Evolutionary conservation across 2,113 vertebrate species (phyloP), one percentile per base, ranked within the genome.

Genomic region (Ptilorrhoa leucosticta): DNA sequence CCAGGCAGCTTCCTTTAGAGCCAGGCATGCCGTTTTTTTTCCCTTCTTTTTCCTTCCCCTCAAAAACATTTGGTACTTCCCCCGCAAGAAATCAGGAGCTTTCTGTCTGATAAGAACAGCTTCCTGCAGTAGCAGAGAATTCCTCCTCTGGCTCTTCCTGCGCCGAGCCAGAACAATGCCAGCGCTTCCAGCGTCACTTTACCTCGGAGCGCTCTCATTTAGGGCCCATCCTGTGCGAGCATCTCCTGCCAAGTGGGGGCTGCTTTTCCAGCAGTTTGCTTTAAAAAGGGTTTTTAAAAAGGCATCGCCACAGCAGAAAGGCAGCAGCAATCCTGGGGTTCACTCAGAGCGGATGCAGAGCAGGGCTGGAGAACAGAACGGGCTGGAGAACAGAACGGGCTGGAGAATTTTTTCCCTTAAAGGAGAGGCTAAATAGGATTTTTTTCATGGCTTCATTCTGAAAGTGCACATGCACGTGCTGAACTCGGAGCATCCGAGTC

Each of bases 41-140:
- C 50, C 10, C 9, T 12, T 27, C 28, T 14, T 58, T 57, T 37
- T 15, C 44, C 56, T 77, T 87, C 83, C 88, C 79, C 79, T 93
- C 69, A 64, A 44, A 96, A 90, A 83, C 80, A 83, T 90, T 95
- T 93, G 92, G 68, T 94, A 26, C 90, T 97, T 96, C 90, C 94
- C 94, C 90, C 51, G 4, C 93, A 90, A 92, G 76, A 33, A 95
- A 81, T 63, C 44, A 84, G 83, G 27, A 96, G 86, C 93, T 94
- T 45, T 96, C 5, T 91, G 91, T 42, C 73, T 92, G 94, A 95
- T 94, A 89, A 96, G 79, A 93, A 56, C 56, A 84, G 93, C 92
- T 96, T 96, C 96, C 93, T 96, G 96, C 89, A 53, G 10, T 13
- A 33, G 95, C 39, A 80, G 93, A 90, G 83, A 94, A 78, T 88